phyloP scores from a whole-genome alignment of 2,113 vertebrate species.

The Pelobates fuscus region DNA sequence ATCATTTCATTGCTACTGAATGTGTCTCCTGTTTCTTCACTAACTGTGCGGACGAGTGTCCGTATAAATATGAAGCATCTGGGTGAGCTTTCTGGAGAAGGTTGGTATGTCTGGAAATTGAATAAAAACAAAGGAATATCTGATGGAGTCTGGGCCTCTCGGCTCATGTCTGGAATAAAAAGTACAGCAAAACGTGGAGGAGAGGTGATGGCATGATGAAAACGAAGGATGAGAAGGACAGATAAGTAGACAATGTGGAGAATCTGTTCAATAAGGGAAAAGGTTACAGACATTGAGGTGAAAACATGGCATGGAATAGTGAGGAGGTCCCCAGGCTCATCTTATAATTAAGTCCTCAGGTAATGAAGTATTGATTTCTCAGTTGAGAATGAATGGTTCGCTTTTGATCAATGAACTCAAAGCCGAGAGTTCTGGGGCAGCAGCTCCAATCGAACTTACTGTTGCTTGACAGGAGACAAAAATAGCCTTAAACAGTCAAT shows the following conservation, averaged over 20 bases:
- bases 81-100: too few relatives aligned
- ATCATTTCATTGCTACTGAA: too few relatives aligned
- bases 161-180: neutral
- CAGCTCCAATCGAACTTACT: neutral
- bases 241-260: constrained; percentile 16
- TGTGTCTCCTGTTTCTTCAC: too few relatives aligned
- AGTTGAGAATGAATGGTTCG: neutral
- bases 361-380: constrained; percentile 37
- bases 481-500: neutral
- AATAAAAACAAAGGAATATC: neutral
- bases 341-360: constrained; percentile 3
- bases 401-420: neutral
- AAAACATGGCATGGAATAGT: neutral
- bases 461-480: neutral
- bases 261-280: neutral
- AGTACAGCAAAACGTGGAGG: neutral
- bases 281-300: neutral
- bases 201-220: neutral
- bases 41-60: too few relatives aligned
- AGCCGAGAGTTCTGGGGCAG: neutral
- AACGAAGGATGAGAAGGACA: neutral
- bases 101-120: too few relatives aligned
- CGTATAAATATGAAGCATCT: too few relatives aligned
- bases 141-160: neutral
- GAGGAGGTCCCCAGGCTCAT: neutral